Evolutionary conservation across 2,797 vertebrate species (phyloP), one percentile per base, ranked within the genome.

Genomic region (Amphiprion clarkii): DNA sequence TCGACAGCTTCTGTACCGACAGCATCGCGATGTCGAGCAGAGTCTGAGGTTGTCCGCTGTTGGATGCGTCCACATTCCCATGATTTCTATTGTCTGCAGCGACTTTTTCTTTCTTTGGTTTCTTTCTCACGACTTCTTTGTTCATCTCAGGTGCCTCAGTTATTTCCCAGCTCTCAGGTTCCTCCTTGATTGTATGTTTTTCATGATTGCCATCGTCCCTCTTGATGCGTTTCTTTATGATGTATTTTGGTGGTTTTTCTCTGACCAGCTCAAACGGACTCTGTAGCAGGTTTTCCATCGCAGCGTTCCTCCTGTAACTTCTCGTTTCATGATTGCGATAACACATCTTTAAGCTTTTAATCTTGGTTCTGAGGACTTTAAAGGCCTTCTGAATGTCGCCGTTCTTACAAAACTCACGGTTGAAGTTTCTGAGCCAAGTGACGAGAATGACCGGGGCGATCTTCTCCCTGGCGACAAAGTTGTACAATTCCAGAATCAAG

Each of bases 381-480:
- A 93, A 90, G 1, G 92, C 92, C 55, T 85, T 94, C 62, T 88
- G 84, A 75, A 91, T 77, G 17, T 94, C 79, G 0, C 93, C 94
- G 16, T 89, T 88, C 71, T 86, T 89, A 70, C 95, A 95, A 76
- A 93, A 95, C 16, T 88, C 79, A 1, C 90, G 56, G 69, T 94
- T 87, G 49, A 96, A 95, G 74, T 95, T 95, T 71, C 49, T 87
- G 23, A 96, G 92, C 95, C 95, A 96, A 11, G 83, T 80, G 33
- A 95, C 92, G 10, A 96, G 71, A 53, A 93, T 56, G 0, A 94
- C 48, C 1, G 92, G 92, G 1, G 94, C 92, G 25, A 96, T 82
- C 80, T 92, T 92, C 76, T 96, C 95, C 71, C 94, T 88, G 51
- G 67, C 46, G 16, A 91, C 75, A 67, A 96, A 96, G 75, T 91